These are phyloP conservation scores for Amphipoea lucens DNA, from an alignment of 2,888 invertebrate genomes.

Conservation along the genomic window DNA sequence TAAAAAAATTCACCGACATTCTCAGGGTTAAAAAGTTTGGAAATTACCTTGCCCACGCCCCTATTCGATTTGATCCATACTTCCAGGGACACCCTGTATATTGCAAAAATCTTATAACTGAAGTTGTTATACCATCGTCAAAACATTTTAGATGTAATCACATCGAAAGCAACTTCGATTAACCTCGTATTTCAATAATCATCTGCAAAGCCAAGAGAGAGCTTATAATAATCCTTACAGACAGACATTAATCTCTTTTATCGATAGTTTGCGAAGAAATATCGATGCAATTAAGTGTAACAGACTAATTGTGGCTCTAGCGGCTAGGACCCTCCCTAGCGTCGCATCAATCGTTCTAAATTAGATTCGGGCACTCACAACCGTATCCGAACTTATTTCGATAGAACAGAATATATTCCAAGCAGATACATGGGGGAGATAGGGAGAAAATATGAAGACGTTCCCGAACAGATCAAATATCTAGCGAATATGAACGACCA, in stretches of 20 bases:
- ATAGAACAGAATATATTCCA: slow-evolving; percentile 64
- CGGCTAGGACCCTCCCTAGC: slow-evolving; percentile 42
- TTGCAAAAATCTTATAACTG: too few species aligned
- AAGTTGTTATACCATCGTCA: not conserved
- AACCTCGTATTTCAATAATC: not conserved
- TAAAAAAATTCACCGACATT: too few species aligned
- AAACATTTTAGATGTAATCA: not conserved
- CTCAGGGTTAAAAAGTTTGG: too few species aligned
- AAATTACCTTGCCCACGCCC: too few species aligned
- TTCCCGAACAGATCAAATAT: slow-evolving; percentile 58
- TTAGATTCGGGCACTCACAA: slow-evolving; percentile 69
- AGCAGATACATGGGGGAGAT: slow-evolving; percentile 55
- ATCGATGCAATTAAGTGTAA: slow-evolving; percentile 65
- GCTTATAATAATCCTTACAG: slow-evolving; percentile 8
- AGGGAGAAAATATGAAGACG: slow-evolving; percentile 54
- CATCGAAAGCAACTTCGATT: not conserved
- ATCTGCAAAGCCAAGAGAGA: not conserved
- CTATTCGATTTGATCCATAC: too few species aligned
- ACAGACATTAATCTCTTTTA: slow-evolving; percentile 57
- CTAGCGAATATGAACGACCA: slow-evolving; percentile 52
- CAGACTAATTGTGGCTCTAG: slow-evolving; percentile 68
- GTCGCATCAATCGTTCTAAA: slow-evolving; percentile 72
- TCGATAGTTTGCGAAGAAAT: slow-evolving; percentile 67
- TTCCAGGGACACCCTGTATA: too few species aligned
- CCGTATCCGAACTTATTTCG: slow-evolving; percentile 58